Conservation (phyloP, 2,888 invertebrate genomes). For the Exocentrus adspersus region DNA sequence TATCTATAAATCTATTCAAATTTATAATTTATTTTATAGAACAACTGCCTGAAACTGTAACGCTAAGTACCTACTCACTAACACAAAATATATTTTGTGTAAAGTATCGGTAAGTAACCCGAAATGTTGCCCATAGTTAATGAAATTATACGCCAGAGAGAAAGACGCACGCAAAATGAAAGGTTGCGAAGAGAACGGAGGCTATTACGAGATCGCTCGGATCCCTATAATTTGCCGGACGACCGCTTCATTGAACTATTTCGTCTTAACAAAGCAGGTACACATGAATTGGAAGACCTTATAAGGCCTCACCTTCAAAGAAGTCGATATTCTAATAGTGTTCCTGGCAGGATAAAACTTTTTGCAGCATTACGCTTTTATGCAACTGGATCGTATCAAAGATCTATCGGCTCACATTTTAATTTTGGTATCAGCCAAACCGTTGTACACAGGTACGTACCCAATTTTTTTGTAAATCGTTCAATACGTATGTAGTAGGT, state of each 20-base stretch:
- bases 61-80: too few relatives aligned
- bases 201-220: conserved; percentile 7
- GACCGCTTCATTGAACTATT: not conserved
- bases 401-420: not conserved
- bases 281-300: not conserved
- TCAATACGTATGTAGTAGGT: not conserved
- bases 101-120: too few relatives aligned
- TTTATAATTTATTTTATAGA: too few relatives aligned
- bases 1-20: too few relatives aligned
- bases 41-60: too few relatives aligned
- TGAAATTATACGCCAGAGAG: too few relatives aligned
- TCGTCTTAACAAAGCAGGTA: not conserved
- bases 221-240: conserved; percentile 4
- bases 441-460: not conserved
- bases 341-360: not conserved
- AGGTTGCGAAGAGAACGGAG: too few relatives aligned
- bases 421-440: not conserved
- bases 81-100: too few relatives aligned
- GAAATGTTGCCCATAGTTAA: too few relatives aligned
- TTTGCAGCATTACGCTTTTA: not conserved
- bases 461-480: not conserved
- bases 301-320: not conserved
- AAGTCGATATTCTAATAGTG: not conserved
- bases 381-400: not conserved
- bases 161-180: too few relatives aligned